phyloP scores from a whole-genome alignment of 2,797 vertebrate species.

The Epinephelus awoara region DNA sequence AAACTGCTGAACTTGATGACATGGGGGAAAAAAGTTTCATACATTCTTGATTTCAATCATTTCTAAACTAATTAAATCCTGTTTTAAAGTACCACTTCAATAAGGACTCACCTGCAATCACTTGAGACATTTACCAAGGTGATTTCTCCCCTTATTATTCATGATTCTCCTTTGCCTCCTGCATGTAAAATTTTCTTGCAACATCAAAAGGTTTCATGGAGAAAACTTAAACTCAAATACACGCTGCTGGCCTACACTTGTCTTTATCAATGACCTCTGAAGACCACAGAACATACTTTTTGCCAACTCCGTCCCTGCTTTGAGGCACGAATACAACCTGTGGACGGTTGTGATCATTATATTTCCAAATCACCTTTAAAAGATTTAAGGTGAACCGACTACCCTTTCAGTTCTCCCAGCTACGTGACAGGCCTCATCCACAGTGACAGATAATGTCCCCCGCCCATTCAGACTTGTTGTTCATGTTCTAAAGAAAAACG shows the following conservation, averaged over 20 bases:
- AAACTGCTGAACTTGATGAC: constrained; percentile 32
- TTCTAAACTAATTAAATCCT: constrained; percentile 41
- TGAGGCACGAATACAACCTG: constrained; percentile 58
- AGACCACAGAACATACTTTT: background rate
- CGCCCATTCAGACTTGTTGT: constrained; percentile 14
- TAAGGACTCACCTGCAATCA: constrained; percentile 30
- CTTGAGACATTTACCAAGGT: constrained; percentile 36
- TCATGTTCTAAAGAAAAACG: constrained; percentile 22
- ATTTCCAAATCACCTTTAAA: constrained; percentile 38
- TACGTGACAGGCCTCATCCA: constrained; percentile 37
- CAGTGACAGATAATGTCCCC: constrained; percentile 34
- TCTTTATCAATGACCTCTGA: constrained; percentile 33
- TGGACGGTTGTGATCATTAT: constrained; percentile 18
- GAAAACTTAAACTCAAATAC: constrained; percentile 6
- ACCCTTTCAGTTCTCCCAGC: constrained; percentile 12
- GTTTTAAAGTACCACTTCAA: constrained; percentile 50
- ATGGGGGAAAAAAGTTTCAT: constrained; percentile 21
- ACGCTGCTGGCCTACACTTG: background rate
- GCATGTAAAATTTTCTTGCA: background rate
- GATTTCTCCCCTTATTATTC: background rate
- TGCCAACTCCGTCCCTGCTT: constrained; percentile 25
- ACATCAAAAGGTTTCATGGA: constrained; percentile 31
- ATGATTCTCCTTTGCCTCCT: constrained; percentile 33
- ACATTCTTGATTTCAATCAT: constrained; percentile 62
- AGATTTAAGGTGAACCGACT: constrained; percentile 18